phyloP scores from a whole-genome alignment of 1,140 invertebrate species.

The Myzus persicae region DNA sequence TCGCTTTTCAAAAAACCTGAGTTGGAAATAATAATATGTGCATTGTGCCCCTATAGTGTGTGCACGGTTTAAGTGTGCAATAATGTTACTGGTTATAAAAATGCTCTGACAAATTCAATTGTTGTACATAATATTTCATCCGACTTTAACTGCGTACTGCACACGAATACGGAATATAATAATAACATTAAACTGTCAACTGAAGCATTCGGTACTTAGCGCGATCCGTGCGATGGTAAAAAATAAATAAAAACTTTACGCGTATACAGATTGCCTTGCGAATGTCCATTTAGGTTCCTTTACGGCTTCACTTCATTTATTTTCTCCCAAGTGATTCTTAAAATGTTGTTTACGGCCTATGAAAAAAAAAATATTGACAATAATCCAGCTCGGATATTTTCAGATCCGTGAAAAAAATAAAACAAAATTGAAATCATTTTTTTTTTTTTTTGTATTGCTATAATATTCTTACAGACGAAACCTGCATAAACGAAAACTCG shows the following conservation, averaged over 20 bases:
- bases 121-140: neutral
- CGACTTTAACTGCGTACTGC: neutral
- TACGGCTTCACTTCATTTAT: neutral
- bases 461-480: neutral
- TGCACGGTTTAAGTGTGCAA: neutral
- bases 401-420: neutral
- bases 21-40: no score
- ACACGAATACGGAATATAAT: neutral
- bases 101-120: neutral
- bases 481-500: neutral
- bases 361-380: neutral
- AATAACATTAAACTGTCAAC: neutral
- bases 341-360: neutral
- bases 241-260: slow-evolving; percentile 1
- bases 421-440: neutral
- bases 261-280: neutral
- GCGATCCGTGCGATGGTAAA: neutral
- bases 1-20: neutral
- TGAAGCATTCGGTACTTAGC: neutral
- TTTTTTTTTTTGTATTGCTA: neutral
- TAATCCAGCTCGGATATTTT: neutral
- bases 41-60: no score
- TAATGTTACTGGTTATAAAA: neutral
- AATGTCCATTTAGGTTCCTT: neutral
- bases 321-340: neutral